Conservation (phyloP, 2,888 invertebrate genomes). For the Pyrocoelia pectoralis region DNA sequence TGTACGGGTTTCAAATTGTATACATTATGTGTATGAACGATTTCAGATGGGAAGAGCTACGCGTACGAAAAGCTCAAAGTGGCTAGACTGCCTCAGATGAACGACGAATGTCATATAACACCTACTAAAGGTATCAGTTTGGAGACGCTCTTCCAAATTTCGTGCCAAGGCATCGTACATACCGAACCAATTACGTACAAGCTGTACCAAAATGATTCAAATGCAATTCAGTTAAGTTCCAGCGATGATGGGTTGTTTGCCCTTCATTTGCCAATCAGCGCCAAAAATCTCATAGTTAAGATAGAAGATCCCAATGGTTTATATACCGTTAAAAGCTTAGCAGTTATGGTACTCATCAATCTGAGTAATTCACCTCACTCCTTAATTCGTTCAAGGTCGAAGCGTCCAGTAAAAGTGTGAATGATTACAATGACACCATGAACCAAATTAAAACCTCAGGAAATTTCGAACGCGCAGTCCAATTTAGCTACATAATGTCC, state of each 20-base stretch:
- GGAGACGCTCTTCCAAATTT: slow-evolving; percentile 6
- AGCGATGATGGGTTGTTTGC: slow-evolving; percentile 8
- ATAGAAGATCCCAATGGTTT: slow-evolving; percentile 1
- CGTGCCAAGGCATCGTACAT: slow-evolving; percentile 7
- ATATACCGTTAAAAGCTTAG: slow-evolving; percentile 2
- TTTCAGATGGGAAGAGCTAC: slow-evolving; percentile 8
- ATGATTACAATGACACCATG: neutral
- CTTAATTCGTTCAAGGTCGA: neutral
- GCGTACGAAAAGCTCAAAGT: slow-evolving; percentile 8
- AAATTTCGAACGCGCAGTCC: neutral
- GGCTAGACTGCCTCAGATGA: neutral
- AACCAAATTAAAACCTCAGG: neutral
- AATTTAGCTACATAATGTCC: slow-evolving; percentile 6
- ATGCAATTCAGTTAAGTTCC: neutral
- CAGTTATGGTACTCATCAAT: neutral
- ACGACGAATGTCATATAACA: neutral
- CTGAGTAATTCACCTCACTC: neutral
- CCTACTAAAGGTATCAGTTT: slow-evolving; percentile 14
- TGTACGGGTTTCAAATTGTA: slow-evolving; percentile 6
- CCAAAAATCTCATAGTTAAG: neutral
- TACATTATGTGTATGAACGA: neutral
- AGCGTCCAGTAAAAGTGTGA: neutral
- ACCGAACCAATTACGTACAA: slow-evolving; percentile 7
- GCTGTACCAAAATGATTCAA: neutral
- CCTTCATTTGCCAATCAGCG: neutral